Base-by-base conservation (phyloP, 2,113 vertebrate species). In the Emydura subglobosa region DNA sequence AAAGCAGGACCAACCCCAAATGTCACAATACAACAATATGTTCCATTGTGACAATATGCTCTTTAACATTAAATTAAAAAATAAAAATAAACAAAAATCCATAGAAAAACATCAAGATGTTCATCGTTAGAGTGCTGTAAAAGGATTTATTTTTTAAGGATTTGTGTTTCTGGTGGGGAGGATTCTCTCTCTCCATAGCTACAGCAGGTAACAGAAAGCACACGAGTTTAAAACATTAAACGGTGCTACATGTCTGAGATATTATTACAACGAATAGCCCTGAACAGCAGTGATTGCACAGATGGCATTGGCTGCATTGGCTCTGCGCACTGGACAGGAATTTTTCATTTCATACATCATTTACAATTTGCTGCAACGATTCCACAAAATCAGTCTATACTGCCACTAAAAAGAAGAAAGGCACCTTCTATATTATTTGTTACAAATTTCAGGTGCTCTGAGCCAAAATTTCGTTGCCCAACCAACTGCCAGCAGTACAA, bases 341-440 rank as follows among this genome's bases (percentile, higher is more conserved):
- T 97, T 98, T 98, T 97, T 98, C 96, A 97, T 98, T 98, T 98
- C 98, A 98, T 98, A 97, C 97, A 97, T 97, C 97, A 98, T 98
- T 98, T 98, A 97, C 97, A 98, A 94, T 96, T 92, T 82, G 94
- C 96, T 97, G 94, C 97, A 95, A 84, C 91, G 97, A 98, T 96
- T 96, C 94, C 94, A 97, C 55, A 95, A 95, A 96, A 95, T 91
- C 98, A 94, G 95, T 80, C 93, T 72, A 59, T 81, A 92, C 94
- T 72, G 89, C 90, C 57, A 96, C 92, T 90, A 92, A 83, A 92
- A 88, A 96, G 89, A 96, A 95, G 94, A 91, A 93, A 96, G 94
- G 95, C 51, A 85, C 50, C 89, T 83, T 65, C 65, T 83, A 17
- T 86, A 81, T 90, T 91, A 81, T 57, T 22, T 78, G 89, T 82